These are phyloP conservation scores for Stenolophus ochropezus DNA, from an alignment of 2,888 invertebrate species.

Conservation along the genomic window DNA sequence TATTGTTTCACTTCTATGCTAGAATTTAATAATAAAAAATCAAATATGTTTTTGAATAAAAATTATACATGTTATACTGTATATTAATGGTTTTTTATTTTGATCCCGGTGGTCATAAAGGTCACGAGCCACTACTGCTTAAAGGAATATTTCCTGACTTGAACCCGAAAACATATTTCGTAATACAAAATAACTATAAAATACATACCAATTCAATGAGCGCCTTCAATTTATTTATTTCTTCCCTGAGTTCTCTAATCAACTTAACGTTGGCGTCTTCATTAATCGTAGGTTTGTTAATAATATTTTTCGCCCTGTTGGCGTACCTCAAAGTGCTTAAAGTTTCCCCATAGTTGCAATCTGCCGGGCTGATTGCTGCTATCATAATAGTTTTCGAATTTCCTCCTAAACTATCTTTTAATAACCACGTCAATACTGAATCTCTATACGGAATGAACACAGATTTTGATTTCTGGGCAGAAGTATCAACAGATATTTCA, in stretches of 20 bases:
- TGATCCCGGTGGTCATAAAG: too few relatives aligned
- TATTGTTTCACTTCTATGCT: too few relatives aligned
- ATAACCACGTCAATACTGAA: slow-evolving; percentile 90
- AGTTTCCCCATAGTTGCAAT: slow-evolving; percentile 92
- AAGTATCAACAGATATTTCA: slow-evolving; percentile 76
- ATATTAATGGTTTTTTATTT: too few relatives aligned
- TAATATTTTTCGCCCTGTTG: slow-evolving; percentile 92
- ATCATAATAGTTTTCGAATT: slow-evolving; percentile 96
- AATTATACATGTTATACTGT: neutral
- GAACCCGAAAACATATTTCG: neutral
- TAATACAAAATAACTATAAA: neutral
- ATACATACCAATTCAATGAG: slow-evolving; percentile 81
- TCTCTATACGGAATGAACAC: slow-evolving; percentile 92
- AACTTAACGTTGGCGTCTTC: slow-evolving; percentile 93
- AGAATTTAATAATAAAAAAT: too few relatives aligned
- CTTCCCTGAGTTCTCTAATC: slow-evolving; percentile 88
- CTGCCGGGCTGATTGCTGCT: slow-evolving; percentile 82
- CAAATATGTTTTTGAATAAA: neutral
- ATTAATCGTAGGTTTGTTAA: slow-evolving; percentile 93
- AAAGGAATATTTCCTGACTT: too few relatives aligned
- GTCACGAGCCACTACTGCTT: neutral
- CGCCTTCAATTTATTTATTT: slow-evolving; percentile 87
- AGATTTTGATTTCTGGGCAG: slow-evolving; percentile 67
- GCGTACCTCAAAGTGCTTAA: slow-evolving; percentile 90
- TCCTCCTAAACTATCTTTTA: slow-evolving; percentile 91